Base-by-base conservation (phyloP, 1,140 invertebrate species). In the Polyergus mexicanus region DNA sequence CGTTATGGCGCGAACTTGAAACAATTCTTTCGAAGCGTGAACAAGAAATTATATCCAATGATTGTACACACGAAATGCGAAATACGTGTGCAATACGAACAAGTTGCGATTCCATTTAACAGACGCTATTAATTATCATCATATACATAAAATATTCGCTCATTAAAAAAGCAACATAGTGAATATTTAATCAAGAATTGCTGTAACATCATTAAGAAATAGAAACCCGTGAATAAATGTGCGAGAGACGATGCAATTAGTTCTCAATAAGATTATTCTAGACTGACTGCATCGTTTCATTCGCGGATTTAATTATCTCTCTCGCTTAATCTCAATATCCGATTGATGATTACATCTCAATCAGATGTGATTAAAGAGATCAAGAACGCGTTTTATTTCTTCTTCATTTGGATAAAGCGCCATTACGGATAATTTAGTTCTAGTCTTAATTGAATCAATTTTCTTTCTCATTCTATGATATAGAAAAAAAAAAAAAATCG, bases 21-120 rank as follows among this genome's bases (percentile, higher is more conserved):
- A 62, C 47, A 16, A 19, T 75, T 28, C 32, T 58, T 56, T 5
- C 71, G n/a, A 47, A 76, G 28, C 44, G 25, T 22, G n/a, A 75
- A 75, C 32, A 28, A 41, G 56, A 13, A 68, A 13, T 51, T 19
- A 51, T 19, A 13, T 51, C 0, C n/a, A 38, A n/a, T 10, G 11
- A 65, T 51, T 25, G 35, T 19, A 47, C 8, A 16, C 19, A 11
- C 10, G 6, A 62, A 28, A 7, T 16, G 25, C 54, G 8, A 77
- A 32, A 63, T 28, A n/a, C n/a, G 10, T n/a, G 6, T 22, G n/a
- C 5, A 16, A 74, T 38, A 38, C 32, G 11, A 58, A 74, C 32
- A 32, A 4, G 22, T 7, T 74, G 0, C 3, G n/a, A 5, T 38
- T 35, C 35, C 1, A 56, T n/a, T 32, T 56, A 74, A 22, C 8